phyloP scores from a whole-genome alignment of 2,797 vertebrate species.

The Sebastes kiyomatsui region DNA sequence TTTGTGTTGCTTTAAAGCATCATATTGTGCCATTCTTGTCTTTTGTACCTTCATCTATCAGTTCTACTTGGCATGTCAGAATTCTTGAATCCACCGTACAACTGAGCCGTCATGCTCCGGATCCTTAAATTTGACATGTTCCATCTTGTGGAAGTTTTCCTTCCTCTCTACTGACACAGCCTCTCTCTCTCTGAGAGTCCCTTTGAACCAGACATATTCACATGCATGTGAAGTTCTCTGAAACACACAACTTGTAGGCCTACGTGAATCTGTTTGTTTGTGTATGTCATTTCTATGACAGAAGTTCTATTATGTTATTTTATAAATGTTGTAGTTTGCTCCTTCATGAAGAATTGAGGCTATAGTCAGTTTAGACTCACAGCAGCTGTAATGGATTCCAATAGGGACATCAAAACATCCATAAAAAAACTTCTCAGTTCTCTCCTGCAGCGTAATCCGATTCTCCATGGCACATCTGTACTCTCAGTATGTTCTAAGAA shows the following conservation, averaged over 20 bases:
- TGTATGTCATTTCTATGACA: too few species aligned
- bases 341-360: background rate
- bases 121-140: slow-evolving; percentile 37
- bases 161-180: background rate
- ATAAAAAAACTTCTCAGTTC: background rate
- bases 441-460: background rate
- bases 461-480: background rate
- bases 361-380: background rate
- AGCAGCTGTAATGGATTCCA: too few species aligned
- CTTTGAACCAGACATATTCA: background rate
- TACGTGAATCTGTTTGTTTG: too few species aligned
- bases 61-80: background rate
- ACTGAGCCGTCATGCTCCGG: slow-evolving; percentile 6
- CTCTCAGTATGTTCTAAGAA: background rate
- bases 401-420: too few species aligned
- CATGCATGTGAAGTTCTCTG: background rate
- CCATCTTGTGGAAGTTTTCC: background rate
- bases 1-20: slow-evolving; percentile 11
- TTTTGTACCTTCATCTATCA: slow-evolving; percentile 21
- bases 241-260: background rate
- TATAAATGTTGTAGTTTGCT: too few species aligned
- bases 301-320: too few species aligned
- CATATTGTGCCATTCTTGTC: background rate
- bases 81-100: slow-evolving; percentile 1
- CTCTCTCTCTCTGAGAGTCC: background rate